A percentile compares a stretch with the other conserved stretches of the same genome.
These are phyloP conservation scores for Pterois miles DNA, from an alignment of 2,797 vertebrate species.

Conservation along the genomic window DNA sequence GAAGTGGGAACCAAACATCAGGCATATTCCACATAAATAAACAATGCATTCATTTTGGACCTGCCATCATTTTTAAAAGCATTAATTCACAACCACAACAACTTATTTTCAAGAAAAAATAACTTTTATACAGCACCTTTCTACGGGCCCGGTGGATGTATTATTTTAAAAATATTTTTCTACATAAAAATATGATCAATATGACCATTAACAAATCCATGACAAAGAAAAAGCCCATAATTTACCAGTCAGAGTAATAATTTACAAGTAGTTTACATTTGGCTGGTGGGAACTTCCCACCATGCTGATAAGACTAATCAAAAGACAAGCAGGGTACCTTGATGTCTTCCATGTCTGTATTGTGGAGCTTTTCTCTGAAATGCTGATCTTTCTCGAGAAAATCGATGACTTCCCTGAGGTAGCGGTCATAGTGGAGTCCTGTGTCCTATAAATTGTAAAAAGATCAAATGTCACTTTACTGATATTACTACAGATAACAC, in stretches of 20 bases:
- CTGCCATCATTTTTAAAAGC: accelerated
- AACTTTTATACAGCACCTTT: too few species aligned
- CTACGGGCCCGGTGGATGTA: too few species aligned
- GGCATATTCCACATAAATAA: too few species aligned
- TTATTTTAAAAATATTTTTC: too few species aligned
- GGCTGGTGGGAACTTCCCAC: background rate
- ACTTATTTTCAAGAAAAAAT: accelerated
- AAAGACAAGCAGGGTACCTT: slow-evolving; percentile 83
- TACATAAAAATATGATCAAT: too few species aligned
- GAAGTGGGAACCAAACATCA: too few species aligned
- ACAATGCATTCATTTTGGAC: too few species aligned
- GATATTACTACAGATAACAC: background rate
- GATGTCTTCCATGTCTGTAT: slow-evolving; percentile 97
- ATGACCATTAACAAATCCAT: background rate
- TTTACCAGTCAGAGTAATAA: background rate
- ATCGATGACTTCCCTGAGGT: slow-evolving; percentile 98
- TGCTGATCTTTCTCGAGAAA: slow-evolving; percentile 97
- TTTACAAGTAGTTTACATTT: background rate
- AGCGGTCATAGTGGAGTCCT: slow-evolving; percentile 97
- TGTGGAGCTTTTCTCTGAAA: slow-evolving; percentile 98
- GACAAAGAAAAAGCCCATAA: background rate
- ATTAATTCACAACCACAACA: too few species aligned
- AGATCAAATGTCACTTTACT: background rate
- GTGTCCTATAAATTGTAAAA: slow-evolving; percentile 86
- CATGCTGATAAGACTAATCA: background rate